Base-by-base conservation (phyloP, 2,113 vertebrate genomes). In the Phodopus roborovskii region DNA sequence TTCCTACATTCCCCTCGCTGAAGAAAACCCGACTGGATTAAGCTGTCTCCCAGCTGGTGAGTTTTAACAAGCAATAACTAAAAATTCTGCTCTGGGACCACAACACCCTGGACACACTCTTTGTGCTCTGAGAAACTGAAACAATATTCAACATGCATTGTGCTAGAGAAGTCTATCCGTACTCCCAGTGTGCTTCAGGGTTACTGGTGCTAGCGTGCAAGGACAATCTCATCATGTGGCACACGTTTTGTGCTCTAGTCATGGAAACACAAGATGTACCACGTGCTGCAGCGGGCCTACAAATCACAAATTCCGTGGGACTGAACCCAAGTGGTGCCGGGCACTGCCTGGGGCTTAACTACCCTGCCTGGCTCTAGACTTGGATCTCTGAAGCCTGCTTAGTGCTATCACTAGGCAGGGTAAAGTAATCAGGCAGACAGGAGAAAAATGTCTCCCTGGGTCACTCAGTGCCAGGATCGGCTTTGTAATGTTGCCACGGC, bases 71-170 rank as follows among this genome's bases (percentile, higher is more conserved):
- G 92, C 86, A 92, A 77, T 75, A 90, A 97, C 68, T 83, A 64
- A 56, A 8, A 7, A 8, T 1, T 20, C 48, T 5, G 22, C 33
- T 64, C 83, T 66, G 84, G 45, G 11, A 68, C 45, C 78, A 2
- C 86, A 60, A 92, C 53, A 83, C 84, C 75, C 78, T 5, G 36
- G 48, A 71, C 78, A 39, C 70, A 88, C 19, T 74, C 79, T 73
- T 83, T 96, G 95, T 97, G 97, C 97, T 96, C 75, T 39, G 73
- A 2, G 70, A 83, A 81, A 90, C 68, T 48, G 83, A 92, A 92
- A 94, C 70, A 26, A 64, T 28, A 60, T 62, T 73, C 22, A 28
- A 78, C 4, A 3, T 9, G 11, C 42, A 53, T 10, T 96, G 94
- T 94, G 88, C 97, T 86, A 75, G 17, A 75, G 88, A 88, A n/a